Conservation (phyloP, 2,888 invertebrate species). For the Dasypolia templi region DNA sequence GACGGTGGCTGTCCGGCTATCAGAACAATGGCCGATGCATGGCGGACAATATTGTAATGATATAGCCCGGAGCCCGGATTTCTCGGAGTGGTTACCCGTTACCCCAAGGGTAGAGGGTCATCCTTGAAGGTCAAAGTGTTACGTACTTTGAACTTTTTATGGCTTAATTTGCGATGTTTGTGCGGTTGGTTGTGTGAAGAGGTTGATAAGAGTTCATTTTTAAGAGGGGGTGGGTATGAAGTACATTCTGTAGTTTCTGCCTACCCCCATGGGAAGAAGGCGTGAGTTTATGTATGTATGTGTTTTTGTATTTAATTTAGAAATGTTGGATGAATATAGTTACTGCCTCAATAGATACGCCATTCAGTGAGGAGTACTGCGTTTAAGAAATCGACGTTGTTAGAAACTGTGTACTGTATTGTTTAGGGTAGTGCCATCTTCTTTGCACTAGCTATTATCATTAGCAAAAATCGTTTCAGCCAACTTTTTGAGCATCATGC, state of each 20-base stretch:
- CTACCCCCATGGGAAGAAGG: no score
- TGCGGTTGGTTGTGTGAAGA: conserved; percentile 5
- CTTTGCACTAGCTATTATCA: no score
- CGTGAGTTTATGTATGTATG: no score
- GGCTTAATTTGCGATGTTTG: conserved; percentile 38
- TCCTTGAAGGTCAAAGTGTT: conserved; percentile 50
- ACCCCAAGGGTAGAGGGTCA: conserved; percentile 56
- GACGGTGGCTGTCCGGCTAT: conserved; percentile 53
- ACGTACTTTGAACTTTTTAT: conserved; percentile 61
- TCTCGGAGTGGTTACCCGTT: conserved; percentile 48
- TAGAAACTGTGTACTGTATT: no score
- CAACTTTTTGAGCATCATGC: not conserved
- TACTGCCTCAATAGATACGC: no score
- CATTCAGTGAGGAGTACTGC: no score
- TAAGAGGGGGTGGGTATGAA: no score
- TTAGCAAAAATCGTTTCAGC: not conserved
- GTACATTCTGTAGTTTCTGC: no score
- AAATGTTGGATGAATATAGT: no score
- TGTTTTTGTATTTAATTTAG: no score
- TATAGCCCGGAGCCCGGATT: conserved; percentile 66
- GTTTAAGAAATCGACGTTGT: no score
- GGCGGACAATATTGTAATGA: conserved; percentile 73
- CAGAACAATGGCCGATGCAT: conserved; percentile 65
- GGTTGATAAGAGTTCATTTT: not conserved
- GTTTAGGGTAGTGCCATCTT: no score